Conservation (phyloP, 2,888 invertebrate species). For the Helobdella robusta region DNA sequence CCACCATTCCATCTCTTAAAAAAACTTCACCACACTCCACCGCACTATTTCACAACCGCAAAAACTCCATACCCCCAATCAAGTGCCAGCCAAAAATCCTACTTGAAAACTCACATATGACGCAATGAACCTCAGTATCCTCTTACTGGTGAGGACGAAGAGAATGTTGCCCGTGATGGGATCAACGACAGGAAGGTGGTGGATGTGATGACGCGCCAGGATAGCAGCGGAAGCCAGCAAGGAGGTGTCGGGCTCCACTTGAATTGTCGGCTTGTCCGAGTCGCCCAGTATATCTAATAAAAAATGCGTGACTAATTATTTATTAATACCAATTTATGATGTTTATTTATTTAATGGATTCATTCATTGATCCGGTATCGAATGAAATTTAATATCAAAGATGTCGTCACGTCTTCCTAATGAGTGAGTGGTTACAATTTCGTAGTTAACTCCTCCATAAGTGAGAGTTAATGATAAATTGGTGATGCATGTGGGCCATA, state of each 20-base stretch:
- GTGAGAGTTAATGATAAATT: too few species aligned
- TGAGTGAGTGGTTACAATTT: too few species aligned
- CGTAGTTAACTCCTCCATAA: too few species aligned
- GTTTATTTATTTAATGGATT: too few species aligned
- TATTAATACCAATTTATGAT: too few species aligned
- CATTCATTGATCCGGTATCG: too few species aligned
- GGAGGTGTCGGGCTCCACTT: slow-evolving; percentile 79
- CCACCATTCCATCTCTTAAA: neutral
- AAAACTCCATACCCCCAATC: too few species aligned
- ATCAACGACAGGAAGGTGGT: slow-evolving; percentile 93
- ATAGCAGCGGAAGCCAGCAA: slow-evolving; percentile 74
- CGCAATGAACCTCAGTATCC: slow-evolving; percentile 92
- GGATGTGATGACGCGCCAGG: slow-evolving; percentile 84
- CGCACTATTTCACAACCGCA: neutral
- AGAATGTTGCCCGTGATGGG: slow-evolving; percentile 87
- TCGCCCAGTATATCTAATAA: slow-evolving; percentile 74
- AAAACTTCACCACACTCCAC: neutral
- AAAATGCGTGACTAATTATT: too few species aligned
- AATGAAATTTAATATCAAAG: too few species aligned
- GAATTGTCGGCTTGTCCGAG: slow-evolving; percentile 74
- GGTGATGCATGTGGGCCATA: too few species aligned
- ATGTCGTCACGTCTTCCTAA: too few species aligned
- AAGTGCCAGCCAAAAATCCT: neutral
- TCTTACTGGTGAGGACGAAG: slow-evolving; percentile 94
- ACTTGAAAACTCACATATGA: slow-evolving; percentile 92